Evolutionary conservation across 2,797 vertebrate species (phyloP).

Genomic region (Hypotaenidia okinawae): DNA sequence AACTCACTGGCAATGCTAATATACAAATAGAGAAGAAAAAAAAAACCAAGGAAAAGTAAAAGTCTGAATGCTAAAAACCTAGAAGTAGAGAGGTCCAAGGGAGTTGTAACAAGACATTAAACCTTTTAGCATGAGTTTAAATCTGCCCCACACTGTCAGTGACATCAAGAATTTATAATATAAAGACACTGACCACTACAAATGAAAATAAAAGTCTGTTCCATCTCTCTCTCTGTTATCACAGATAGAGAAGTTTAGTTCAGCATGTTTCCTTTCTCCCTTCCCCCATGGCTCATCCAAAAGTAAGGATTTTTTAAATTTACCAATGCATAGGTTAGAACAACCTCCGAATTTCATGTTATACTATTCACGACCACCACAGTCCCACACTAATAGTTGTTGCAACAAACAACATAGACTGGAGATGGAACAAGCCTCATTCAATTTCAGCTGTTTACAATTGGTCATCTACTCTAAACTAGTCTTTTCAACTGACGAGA

Average conservation of each 20-base stretch:
- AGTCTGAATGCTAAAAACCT: neutral
- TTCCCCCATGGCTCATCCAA: neutral
- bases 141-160: neutral
- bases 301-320: neutral
- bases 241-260: neutral
- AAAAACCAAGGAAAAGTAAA: neutral
- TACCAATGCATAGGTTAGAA: neutral
- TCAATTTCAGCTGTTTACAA: neutral
- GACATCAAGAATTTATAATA: neutral
- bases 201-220: neutral
- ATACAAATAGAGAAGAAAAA: neutral
- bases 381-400: neutral
- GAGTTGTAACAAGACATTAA: neutral
- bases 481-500: neutral
- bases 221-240: neutral
- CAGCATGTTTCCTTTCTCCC: neutral
- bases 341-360: neutral
- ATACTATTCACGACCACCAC: neutral
- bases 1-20: neutral
- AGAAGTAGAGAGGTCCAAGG: neutral
- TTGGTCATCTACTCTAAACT: neutral
- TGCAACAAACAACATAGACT: neutral
- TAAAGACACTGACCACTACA: neutral
- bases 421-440: neutral
- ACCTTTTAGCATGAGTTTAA: neutral